A percentile compares a stretch with the other conserved stretches of the same genome.
Evolutionary conservation across 1,140 invertebrate species (phyloP).

Genomic region (Zelostemma sp.): DNA sequence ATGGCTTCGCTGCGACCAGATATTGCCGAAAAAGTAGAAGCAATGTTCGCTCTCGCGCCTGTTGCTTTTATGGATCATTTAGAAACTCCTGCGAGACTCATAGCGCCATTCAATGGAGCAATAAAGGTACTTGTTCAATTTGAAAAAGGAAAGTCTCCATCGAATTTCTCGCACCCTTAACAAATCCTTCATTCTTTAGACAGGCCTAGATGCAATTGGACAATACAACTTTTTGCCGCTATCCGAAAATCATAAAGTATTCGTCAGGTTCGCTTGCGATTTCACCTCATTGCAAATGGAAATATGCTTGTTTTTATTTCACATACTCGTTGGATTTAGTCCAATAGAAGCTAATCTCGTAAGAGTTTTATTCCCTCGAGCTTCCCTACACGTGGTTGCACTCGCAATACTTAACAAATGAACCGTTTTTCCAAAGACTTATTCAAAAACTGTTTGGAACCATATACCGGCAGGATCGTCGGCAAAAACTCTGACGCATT

Average conservation of each 20-base stretch:
- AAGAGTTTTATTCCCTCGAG: slow-evolving; percentile 26
- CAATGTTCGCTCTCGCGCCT: slow-evolving; percentile 80
- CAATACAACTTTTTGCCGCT: slow-evolving; percentile 78
- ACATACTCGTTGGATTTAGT: slow-evolving; percentile 78
- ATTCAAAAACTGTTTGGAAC: too few species aligned
- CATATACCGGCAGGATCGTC: slow-evolving; percentile 81
- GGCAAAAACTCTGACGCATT: slow-evolving; percentile 81
- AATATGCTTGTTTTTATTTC: slow-evolving; percentile 78
- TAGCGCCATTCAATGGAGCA: slow-evolving; percentile 72
- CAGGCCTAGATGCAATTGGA: too few species aligned
- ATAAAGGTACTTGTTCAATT: too few species aligned
- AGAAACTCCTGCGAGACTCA: slow-evolving; percentile 75
- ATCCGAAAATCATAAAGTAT: slow-evolving; percentile 72
- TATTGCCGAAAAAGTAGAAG: slow-evolving; percentile 65
- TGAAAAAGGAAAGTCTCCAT: too few species aligned
- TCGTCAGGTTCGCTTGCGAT: slow-evolving; percentile 76
- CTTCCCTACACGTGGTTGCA: too few species aligned
- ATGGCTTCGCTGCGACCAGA: slow-evolving; percentile 73
- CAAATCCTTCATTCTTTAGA: too few species aligned
- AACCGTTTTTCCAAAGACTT: too few species aligned
- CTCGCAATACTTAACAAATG: too few species aligned
- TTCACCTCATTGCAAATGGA: slow-evolving; percentile 70
- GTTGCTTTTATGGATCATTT: slow-evolving; percentile 79
- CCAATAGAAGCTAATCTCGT: slow-evolving; percentile 77
- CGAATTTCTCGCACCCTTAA: too few species aligned